These are phyloP conservation scores for Laodelphax striatellus DNA, from an alignment of 1,140 invertebrate genomes.

Conservation along the genomic window DNA sequence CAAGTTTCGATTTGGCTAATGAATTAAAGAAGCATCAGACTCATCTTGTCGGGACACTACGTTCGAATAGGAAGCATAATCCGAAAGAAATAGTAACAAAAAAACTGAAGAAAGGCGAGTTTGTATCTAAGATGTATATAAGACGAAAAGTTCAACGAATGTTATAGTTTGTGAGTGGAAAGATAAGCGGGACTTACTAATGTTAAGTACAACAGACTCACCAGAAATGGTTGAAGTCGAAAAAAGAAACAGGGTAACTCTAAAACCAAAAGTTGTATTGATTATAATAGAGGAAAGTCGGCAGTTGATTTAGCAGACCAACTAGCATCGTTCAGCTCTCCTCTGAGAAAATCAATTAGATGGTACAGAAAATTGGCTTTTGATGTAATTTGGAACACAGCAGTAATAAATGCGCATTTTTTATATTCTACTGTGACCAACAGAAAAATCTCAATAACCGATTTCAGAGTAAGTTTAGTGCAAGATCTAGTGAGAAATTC, in stretches of 20 bases:
- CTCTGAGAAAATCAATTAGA: background rate
- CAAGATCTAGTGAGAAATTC: background rate
- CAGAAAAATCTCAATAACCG: background rate
- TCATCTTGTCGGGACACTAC: background rate
- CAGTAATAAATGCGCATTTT: background rate
- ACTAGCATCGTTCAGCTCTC: background rate
- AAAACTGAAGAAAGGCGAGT: background rate
- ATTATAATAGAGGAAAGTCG: background rate
- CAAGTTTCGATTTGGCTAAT: background rate
- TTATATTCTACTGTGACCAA: background rate
- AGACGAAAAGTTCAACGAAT: background rate
- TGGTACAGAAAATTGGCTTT: background rate
- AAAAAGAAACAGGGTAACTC: background rate
- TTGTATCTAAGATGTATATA: background rate
- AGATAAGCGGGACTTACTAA: background rate
- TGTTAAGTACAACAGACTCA: background rate
- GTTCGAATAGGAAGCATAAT: no score
- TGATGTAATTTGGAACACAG: background rate
- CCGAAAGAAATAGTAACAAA: background rate
- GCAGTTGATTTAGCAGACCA: background rate
- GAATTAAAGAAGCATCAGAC: background rate
- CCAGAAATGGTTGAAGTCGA: background rate
- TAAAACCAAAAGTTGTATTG: background rate
- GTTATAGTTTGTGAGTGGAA: background rate
- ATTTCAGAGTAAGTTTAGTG: background rate